Conservation (phyloP, 2,113 vertebrate genomes). For the Malurus alboscapulatus region DNA sequence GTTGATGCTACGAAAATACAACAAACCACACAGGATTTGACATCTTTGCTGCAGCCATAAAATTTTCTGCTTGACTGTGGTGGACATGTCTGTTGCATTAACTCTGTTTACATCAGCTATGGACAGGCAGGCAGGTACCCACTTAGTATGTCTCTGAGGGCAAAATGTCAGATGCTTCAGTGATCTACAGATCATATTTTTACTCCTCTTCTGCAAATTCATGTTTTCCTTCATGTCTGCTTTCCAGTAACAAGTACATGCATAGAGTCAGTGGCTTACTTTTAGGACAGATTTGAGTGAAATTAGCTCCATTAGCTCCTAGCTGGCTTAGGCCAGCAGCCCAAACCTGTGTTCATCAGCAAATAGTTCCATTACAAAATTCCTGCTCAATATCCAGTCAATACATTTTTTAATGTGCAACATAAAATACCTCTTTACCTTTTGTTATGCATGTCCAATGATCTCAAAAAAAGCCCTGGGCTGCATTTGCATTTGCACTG, state of each 20-base stretch:
- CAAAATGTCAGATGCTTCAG: background rate
- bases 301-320: background rate
- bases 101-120: background rate
- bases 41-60: background rate
- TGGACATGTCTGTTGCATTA: background rate
- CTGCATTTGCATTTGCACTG: background rate
- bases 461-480: background rate
- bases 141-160: background rate
- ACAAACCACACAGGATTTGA: background rate
- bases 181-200: background rate
- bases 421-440: background rate
- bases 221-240: background rate
- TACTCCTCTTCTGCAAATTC: background rate
- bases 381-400: background rate
- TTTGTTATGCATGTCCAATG: background rate
- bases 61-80: background rate
- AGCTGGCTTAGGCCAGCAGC: background rate
- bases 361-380: background rate
- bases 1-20: background rate
- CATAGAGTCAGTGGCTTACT: background rate
- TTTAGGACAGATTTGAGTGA: background rate
- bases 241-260: background rate
- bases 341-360: background rate
- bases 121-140: background rate
- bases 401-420: background rate